A percentile compares a stretch with the other conserved stretches of the same genome.
Conservation (phyloP, 2,888 invertebrate genomes). For the Campaea margaritaria region DNA sequence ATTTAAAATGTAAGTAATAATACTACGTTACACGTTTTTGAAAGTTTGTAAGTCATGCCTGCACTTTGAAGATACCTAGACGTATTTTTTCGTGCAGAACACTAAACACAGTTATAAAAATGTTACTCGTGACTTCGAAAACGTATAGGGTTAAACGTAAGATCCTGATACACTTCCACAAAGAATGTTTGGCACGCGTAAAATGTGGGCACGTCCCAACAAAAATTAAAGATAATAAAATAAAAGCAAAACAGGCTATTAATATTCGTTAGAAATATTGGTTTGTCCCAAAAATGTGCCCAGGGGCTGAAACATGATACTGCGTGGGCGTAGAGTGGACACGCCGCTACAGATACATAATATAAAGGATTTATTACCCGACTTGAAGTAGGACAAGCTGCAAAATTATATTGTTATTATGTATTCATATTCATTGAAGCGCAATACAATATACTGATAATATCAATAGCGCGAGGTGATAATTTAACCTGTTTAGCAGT, state of each 20-base stretch:
- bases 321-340: constrained; percentile 78
- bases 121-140: too few species aligned
- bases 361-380: constrained; percentile 56
- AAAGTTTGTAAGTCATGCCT: too few species aligned
- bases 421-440: constrained; percentile 54
- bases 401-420: constrained; percentile 67
- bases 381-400: constrained; percentile 56
- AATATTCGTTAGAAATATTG: constrained; percentile 85
- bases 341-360: constrained; percentile 64
- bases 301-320: constrained; percentile 79
- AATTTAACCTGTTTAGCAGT: constrained; percentile 10
- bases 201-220: constrained; percentile 71
- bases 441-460: constrained; percentile 8
- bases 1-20: background rate
- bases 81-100: too few species aligned
- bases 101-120: too few species aligned
- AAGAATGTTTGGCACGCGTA: constrained; percentile 61
- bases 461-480: constrained; percentile 23
- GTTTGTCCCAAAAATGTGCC: constrained; percentile 84
- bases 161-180: constrained; percentile 33
- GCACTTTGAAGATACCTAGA: too few species aligned
- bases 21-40: too few species aligned
- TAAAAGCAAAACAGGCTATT: constrained; percentile 78
- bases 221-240: constrained; percentile 68
- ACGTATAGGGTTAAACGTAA: background rate